phyloP scores from a whole-genome alignment of 1,140 invertebrate genomes.

The Archivesica marissinica region DNA sequence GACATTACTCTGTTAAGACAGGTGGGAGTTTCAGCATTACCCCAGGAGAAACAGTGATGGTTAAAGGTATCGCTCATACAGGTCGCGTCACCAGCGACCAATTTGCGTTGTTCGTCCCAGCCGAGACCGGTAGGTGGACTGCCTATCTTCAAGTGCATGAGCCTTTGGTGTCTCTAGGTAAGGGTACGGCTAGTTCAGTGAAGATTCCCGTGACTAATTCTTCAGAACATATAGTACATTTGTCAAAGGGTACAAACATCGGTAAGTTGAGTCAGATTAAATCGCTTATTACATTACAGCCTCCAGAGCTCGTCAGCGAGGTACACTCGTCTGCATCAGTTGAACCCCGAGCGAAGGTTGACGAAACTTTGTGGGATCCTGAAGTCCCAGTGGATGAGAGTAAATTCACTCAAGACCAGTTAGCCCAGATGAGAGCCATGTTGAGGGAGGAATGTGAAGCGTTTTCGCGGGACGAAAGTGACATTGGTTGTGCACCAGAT shows the following conservation, averaged over 20 bases:
- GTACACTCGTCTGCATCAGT: too few species aligned
- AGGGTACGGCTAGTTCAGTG: neutral
- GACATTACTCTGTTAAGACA: neutral
- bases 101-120: neutral
- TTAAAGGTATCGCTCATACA: neutral
- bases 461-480: constrained; percentile 55
- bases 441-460: constrained; percentile 28
- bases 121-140: neutral
- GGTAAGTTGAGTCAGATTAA: neutral
- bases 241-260: neutral
- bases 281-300: neutral
- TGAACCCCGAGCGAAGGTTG: neutral
- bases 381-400: neutral
- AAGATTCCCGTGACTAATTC: neutral
- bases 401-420: neutral
- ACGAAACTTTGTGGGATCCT: constrained; percentile 9
- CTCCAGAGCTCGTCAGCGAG: neutral
- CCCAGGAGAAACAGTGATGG: neutral
- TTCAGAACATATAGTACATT: neutral
- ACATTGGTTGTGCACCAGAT: constrained; percentile 48
- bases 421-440: constrained; percentile 20
- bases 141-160: neutral
- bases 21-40: neutral
- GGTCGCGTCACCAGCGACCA: neutral
- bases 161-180: neutral